Conservation (phyloP, 2,888 invertebrate genomes). For the Apocheima hispidaria region DNA sequence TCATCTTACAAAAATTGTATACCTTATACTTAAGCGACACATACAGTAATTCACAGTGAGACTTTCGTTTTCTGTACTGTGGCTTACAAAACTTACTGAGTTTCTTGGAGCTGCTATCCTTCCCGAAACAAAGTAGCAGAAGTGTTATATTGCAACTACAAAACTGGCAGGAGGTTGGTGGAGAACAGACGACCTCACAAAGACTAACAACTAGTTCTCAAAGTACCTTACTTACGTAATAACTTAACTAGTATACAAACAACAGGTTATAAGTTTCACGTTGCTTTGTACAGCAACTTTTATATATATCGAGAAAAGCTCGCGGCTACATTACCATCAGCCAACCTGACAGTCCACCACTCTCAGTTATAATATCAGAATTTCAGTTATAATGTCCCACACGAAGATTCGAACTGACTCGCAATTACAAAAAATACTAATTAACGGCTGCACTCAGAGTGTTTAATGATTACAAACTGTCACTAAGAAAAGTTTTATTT, state of each 20-base stretch:
- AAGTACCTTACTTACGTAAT: not conserved
- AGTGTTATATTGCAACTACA: constrained; percentile 4
- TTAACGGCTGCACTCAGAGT: no score
- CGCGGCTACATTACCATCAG: constrained; percentile 2
- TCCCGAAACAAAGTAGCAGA: constrained; percentile 1
- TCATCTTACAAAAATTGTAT: no score
- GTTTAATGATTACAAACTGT: no score
- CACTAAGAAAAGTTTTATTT: no score
- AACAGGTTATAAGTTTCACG: constrained; percentile 2
- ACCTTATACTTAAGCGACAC: no score
- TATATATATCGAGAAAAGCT: not conserved
- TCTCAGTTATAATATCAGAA: no score
- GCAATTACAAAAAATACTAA: no score
- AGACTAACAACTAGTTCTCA: constrained; percentile 10
- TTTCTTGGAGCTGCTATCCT: not conserved
- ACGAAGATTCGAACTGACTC: constrained; percentile 4
- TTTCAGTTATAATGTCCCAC: not conserved
- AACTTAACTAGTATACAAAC: constrained; percentile 2
- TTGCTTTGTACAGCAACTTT: not conserved
- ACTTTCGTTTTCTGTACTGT: no score
- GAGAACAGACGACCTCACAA: not conserved
- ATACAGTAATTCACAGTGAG: no score
- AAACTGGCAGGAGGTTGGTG: constrained; percentile 2
- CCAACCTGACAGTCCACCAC: constrained; percentile 2
- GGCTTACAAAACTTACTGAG: no score